Evolutionary conservation across 2,113 vertebrate genomes (phyloP).

Genomic region (Nycticebus coucang): DNA sequence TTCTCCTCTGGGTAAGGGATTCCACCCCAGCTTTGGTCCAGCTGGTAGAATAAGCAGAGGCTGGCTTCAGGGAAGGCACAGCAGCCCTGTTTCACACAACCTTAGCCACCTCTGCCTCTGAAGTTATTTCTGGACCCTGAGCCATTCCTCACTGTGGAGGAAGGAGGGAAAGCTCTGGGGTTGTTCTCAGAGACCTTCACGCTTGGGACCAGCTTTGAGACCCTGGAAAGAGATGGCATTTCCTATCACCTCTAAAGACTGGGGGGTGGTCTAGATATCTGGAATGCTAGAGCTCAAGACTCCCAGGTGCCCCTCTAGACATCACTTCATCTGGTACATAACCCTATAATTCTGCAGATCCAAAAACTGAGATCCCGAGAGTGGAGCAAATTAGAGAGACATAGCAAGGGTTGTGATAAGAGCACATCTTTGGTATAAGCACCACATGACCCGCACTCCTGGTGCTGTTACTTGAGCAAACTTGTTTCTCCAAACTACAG

Average conservation of each 20-base stretch:
- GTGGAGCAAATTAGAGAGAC: neutral
- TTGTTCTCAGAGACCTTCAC: neutral
- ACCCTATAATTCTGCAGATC: neutral
- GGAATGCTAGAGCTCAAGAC: accelerated
- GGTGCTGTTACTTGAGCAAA: neutral
- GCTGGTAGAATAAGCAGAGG: neutral
- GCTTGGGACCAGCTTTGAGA: neutral
- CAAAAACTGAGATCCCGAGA: neutral
- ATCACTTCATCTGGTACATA: neutral
- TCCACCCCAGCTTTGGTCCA: neutral
- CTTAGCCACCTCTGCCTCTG: neutral
- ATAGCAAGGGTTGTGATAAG: neutral
- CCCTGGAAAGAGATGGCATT: neutral
- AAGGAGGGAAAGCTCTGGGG: neutral
- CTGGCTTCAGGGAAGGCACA: neutral
- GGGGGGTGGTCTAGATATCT: neutral
- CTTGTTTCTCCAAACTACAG: neutral
- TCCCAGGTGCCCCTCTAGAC: neutral
- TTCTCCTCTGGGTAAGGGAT: neutral
- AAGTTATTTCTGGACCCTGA: no score
- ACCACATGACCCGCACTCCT: neutral
- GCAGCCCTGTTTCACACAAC: neutral
- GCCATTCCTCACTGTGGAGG: neutral
- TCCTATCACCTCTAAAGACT: neutral
- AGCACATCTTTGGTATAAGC: neutral